Evolutionary conservation across 2,888 invertebrate genomes (phyloP).

Genomic region (Trachelus iudaicus): DNA sequence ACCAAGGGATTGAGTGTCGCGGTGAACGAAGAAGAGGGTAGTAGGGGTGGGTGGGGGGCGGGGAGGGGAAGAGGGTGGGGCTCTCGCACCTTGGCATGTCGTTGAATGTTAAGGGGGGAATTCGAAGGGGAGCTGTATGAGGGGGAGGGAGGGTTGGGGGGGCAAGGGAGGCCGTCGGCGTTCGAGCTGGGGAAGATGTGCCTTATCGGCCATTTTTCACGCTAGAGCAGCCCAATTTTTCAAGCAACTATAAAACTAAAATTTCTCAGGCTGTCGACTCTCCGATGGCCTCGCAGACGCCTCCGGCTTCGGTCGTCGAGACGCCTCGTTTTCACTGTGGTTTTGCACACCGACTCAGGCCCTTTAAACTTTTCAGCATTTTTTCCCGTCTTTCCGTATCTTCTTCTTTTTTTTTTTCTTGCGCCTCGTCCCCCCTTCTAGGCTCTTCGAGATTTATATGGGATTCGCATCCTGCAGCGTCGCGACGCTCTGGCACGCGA

Average conservation of each 20-base stretch:
- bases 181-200: conserved; percentile 6
- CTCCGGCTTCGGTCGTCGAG: not conserved
- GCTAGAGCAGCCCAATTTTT: conserved; percentile 44
- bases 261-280: conserved; percentile 48
- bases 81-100: too few relatives aligned
- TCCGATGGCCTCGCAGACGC: not conserved
- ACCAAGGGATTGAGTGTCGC: not conserved
- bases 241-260: conserved; percentile 51
- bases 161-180: conserved; percentile 19
- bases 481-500: too few relatives aligned
- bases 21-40: not conserved
- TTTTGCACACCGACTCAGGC: conserved; percentile 1
- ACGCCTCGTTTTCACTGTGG: not conserved
- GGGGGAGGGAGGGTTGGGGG: not conserved
- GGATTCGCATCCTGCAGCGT: too few relatives aligned
- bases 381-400: conserved; percentile 26
- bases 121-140: conserved; percentile 4
- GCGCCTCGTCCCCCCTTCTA: not conserved
- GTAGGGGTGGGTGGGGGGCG: not conserved
- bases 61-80: not conserved
- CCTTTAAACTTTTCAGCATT: conserved; percentile 41
- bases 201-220: conserved; percentile 52
- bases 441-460: too few relatives aligned
- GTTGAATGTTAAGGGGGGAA: too few relatives aligned
- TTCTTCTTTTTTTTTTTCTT: not conserved